A percentile compares a stretch with the other conserved stretches of the same genome.
phyloP scores from a whole-genome alignment of 2,113 vertebrate species.

The Mus musculus region DNA sequence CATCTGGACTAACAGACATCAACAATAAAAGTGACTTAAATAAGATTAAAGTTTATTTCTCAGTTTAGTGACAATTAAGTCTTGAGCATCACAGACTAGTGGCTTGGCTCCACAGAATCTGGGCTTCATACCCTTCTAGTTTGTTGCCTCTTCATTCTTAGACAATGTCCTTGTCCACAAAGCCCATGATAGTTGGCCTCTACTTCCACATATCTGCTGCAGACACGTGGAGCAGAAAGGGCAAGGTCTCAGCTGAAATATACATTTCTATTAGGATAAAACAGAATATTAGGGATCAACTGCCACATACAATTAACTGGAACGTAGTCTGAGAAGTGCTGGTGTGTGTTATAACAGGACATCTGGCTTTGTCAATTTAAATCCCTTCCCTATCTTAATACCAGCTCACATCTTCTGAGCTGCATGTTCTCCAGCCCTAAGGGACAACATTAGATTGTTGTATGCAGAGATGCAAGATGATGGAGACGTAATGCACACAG shows the following conservation, averaged over 20 bases:
- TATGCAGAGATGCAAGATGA: neutral
- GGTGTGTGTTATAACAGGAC: neutral
- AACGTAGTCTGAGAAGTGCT: neutral
- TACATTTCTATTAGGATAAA: neutral
- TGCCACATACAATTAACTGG: neutral
- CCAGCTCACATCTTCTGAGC: neutral
- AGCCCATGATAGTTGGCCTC: neutral
- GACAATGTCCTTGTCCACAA: neutral
- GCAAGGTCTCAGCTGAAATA: neutral
- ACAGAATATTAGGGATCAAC: neutral
- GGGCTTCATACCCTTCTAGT: neutral
- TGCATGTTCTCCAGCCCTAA: neutral
- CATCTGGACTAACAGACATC: neutral
- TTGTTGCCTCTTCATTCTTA: neutral
- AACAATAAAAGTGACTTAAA: constrained; percentile 22
- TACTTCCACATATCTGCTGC: neutral
- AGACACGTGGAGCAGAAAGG: neutral
- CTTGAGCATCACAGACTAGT: neutral
- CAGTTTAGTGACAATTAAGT: constrained; percentile 14
- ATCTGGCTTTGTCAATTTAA: neutral
- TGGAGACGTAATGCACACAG: neutral
- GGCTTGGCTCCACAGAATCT: neutral
- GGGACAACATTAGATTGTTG: neutral
- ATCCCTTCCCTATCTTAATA: neutral
- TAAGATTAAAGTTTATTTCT: constrained; percentile 47